Evolutionary conservation across 2,113 vertebrate genomes (phyloP).

Genomic region (Aspidoscelis tigris): DNA sequence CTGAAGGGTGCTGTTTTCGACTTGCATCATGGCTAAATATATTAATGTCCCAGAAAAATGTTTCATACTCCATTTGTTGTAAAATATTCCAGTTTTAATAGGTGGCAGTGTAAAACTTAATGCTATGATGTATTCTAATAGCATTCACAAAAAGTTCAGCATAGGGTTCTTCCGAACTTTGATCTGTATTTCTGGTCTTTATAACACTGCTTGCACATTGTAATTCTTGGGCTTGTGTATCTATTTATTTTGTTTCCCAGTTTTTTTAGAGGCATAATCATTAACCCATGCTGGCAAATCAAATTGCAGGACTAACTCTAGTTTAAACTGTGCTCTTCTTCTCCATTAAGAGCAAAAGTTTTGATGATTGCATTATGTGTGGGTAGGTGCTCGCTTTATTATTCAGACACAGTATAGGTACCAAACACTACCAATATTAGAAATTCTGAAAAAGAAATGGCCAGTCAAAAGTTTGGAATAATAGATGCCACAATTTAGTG

Average conservation of each 20-base stretch:
- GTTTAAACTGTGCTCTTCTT: background rate
- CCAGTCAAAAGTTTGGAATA: no score
- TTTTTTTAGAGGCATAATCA: background rate
- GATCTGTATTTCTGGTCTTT: constrained; percentile 5
- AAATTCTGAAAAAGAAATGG: no score
- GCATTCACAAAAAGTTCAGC: background rate
- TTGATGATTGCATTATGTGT: no score
- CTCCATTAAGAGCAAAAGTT: background rate
- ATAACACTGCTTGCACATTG: background rate
- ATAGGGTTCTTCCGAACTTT: constrained; percentile 1
- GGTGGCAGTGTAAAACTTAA: constrained; percentile 15
- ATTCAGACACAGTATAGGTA: no score
- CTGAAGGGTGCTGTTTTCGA: constrained; percentile 43
- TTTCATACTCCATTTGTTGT: constrained; percentile 37
- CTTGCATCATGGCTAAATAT: constrained; percentile 54
- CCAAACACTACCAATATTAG: no score
- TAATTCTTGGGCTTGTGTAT: background rate
- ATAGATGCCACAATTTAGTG: no score
- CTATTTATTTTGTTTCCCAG: background rate
- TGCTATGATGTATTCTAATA: constrained; percentile 15
- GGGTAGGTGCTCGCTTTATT: no score
- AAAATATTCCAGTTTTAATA: constrained; percentile 46
- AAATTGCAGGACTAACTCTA: background rate
- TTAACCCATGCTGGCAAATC: background rate
- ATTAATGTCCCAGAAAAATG: constrained; percentile 49